Evolutionary conservation across 2,113 vertebrate genomes (phyloP).

Genomic region (Centropus bengalensis): DNA sequence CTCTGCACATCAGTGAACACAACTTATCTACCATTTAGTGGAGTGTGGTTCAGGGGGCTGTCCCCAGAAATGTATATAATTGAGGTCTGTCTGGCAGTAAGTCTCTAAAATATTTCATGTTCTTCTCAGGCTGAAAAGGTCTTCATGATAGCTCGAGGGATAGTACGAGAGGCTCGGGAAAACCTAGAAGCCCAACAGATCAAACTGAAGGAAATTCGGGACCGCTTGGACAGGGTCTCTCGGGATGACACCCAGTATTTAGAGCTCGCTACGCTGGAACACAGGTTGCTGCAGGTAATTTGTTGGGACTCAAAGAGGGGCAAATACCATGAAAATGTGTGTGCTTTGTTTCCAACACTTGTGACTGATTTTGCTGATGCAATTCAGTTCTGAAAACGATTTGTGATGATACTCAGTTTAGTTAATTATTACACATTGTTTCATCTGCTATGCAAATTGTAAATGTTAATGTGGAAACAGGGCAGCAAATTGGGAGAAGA

Average conservation of each 20-base stretch:
- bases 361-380: not conserved
- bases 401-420: not conserved
- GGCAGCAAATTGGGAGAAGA: not conserved
- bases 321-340: not conserved
- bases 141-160: conserved; percentile 94
- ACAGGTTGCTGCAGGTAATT: conserved; percentile 92
- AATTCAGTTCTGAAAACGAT: not conserved
- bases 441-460: not conserved
- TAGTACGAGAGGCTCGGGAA: conserved; percentile 87
- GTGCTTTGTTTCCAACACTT: not conserved
- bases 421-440: not conserved
- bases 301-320: not conserved
- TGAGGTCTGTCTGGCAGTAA: not conserved
- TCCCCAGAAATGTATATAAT: not conserved
- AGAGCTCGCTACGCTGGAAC: conserved; percentile 92
- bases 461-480: not conserved
- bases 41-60: not conserved
- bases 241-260: conserved; percentile 92
- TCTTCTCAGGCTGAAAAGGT: conserved; percentile 87
- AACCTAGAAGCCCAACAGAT: conserved; percentile 85
- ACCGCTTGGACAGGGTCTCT: conserved; percentile 92
- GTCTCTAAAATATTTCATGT: not conserved
- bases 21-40: not conserved
- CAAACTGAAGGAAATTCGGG: conserved; percentile 90
- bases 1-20: not conserved